Conservation (phyloP, 2,797 vertebrate genomes). For the Rhinophrynus dorsalis region DNA sequence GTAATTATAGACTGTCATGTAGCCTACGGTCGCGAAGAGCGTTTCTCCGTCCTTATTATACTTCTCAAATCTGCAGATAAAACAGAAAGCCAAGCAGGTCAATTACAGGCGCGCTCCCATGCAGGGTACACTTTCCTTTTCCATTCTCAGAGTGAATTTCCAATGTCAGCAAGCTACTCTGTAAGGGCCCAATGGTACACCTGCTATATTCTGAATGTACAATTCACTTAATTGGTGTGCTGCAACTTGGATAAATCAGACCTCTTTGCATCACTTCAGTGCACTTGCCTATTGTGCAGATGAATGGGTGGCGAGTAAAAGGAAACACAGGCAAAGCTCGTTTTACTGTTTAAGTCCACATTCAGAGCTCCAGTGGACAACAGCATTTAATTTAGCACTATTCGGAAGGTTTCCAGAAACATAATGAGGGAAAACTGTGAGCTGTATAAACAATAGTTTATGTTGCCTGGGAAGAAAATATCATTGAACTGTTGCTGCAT, state of each 20-base stretch:
- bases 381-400: constrained; percentile 98
- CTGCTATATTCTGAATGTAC: constrained; percentile 99
- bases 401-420: constrained; percentile 81
- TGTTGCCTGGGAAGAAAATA: constrained; percentile 90
- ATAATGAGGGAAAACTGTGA: constrained; percentile 89
- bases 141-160: constrained; percentile 81
- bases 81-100: constrained; percentile 98
- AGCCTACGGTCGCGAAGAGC: constrained; percentile 98
- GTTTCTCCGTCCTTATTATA: constrained; percentile 99
- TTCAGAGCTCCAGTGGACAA: constrained; percentile 97
- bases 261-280: constrained; percentile 99
- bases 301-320: constrained; percentile 99
- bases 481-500: constrained; percentile 94
- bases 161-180: constrained; percentile 90
- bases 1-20: constrained; percentile 99
- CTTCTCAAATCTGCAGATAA: constrained; percentile 99
- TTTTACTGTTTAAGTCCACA: constrained; percentile 99
- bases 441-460: constrained; percentile 95
- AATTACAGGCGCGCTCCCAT: constrained; percentile 98
- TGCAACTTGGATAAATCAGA: constrained; percentile 98
- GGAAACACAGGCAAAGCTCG: constrained; percentile 99
- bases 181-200: constrained; percentile 94
- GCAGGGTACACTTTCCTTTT: constrained; percentile 90
- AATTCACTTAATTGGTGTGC: constrained; percentile 99
- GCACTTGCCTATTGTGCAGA: constrained; percentile 97